These are phyloP conservation scores for Rhabdophis nuchalis DNA, from an alignment of 2,797 vertebrate species.

Conservation along the genomic window DNA sequence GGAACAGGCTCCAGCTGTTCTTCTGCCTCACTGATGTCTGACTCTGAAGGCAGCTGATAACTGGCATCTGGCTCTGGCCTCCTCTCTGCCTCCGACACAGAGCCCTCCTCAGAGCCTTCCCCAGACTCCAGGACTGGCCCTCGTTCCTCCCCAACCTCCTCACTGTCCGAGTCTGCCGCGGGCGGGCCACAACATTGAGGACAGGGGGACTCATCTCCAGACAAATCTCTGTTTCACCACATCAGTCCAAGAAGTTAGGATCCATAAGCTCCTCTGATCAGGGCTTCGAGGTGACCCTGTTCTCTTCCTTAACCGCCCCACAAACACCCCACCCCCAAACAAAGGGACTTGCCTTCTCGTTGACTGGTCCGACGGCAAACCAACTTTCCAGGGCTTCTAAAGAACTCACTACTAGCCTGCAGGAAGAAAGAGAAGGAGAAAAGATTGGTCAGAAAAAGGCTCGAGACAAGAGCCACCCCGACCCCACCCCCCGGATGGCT, in stretches of 20 bases:
- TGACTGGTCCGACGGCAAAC: slow-evolving; percentile 91
- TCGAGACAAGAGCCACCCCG: slow-evolving; percentile 48
- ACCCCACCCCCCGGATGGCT: slow-evolving; percentile 48
- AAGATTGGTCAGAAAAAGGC: slow-evolving; percentile 67
- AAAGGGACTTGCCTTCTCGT: slow-evolving; percentile 88
- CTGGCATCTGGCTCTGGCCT: no score
- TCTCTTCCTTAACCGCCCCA: neutral
- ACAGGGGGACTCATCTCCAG: slow-evolving; percentile 13
- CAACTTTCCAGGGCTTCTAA: slow-evolving; percentile 97
- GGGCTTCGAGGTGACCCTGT: neutral
- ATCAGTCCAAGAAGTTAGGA: neutral
- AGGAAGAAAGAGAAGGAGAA: slow-evolving; percentile 58
- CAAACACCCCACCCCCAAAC: slow-evolving; percentile 21
- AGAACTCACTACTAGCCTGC: slow-evolving; percentile 95
- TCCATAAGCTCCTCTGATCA: neutral
- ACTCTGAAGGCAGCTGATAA: no score
- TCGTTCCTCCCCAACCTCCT: no score
- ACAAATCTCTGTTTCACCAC: slow-evolving; percentile 35
- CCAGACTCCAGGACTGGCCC: no score
- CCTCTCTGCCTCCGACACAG: no score
- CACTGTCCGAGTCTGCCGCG: no score
- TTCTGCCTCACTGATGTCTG: no score
- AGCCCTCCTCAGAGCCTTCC: no score
- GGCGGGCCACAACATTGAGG: no score
- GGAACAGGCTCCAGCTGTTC: no score